A percentile compares a stretch with the other conserved stretches of the same genome.
Conservation (phyloP, 2,113 vertebrate genomes). For the Balaenoptera acutorostrata region DNA sequence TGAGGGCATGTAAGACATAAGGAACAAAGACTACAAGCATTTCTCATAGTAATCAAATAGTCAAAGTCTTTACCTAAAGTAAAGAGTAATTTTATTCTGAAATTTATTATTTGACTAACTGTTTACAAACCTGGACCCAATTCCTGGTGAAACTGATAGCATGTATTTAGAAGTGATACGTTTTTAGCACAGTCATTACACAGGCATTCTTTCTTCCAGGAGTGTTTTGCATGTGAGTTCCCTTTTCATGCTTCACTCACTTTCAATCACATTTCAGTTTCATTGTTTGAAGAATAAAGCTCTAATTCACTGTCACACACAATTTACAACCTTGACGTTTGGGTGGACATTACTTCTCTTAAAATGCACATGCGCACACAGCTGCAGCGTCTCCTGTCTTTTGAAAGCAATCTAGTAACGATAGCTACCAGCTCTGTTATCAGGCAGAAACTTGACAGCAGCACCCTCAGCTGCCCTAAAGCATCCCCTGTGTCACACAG, state of each 20-base stretch:
- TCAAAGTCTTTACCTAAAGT: neutral
- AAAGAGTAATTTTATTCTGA: neutral
- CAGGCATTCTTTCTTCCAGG: neutral
- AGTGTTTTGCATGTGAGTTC: neutral
- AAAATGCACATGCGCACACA: neutral
- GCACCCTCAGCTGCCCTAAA: slow-evolving; percentile 40
- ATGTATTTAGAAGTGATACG: neutral
- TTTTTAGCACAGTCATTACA: neutral
- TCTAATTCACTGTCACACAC: neutral
- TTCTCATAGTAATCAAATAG: neutral
- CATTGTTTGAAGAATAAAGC: slow-evolving; percentile 36
- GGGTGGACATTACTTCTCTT: neutral
- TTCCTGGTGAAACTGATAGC: neutral
- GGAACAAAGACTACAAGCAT: neutral
- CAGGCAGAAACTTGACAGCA: slow-evolving; percentile 49
- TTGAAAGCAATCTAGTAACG: slow-evolving; percentile 19
- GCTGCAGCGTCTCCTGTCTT: neutral
- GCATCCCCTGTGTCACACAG: neutral
- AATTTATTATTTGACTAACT: neutral
- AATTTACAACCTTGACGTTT: slow-evolving; percentile 11
- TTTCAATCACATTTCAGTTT: slow-evolving; percentile 44
- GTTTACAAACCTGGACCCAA: neutral
- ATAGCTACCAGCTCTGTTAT: slow-evolving; percentile 42
- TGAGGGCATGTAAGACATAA: neutral
- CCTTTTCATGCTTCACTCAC: slow-evolving; percentile 32